phyloP scores from a whole-genome alignment of 2,113 vertebrate genomes.

The Neoarius graeffei region DNA sequence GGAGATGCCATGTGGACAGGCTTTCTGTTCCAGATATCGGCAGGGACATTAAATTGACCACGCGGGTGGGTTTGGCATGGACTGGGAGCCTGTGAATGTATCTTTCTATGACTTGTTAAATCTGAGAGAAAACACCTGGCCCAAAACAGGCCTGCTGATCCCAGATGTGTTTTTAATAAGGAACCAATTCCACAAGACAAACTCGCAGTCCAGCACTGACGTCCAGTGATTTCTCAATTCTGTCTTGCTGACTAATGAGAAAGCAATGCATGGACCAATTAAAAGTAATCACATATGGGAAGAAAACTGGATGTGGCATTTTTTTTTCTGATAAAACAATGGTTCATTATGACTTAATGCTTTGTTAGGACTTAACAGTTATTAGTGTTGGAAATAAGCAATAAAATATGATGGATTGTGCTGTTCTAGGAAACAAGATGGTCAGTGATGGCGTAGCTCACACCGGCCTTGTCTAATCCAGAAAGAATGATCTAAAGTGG shows the following conservation, averaged over 20 bases:
- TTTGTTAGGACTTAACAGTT: background rate
- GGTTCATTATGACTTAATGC: background rate
- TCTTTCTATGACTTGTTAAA: constrained; percentile 53
- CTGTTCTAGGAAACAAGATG: background rate
- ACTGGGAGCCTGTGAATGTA: background rate
- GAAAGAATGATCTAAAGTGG: too few species aligned
- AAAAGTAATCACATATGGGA: constrained; percentile 16
- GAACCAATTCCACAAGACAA: constrained; percentile 50
- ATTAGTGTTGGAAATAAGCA: background rate
- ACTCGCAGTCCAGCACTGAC: constrained; percentile 35
- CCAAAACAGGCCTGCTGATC: constrained; percentile 27
- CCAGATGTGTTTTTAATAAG: constrained; percentile 43
- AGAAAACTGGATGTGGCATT: background rate
- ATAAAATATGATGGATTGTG: background rate
- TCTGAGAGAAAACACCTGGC: constrained; percentile 56
- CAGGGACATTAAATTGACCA: constrained; percentile 20
- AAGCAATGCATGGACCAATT: constrained; percentile 49
- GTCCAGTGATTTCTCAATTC: constrained; percentile 25
- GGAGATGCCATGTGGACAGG: background rate
- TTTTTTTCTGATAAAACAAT: background rate
- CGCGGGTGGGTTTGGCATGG: constrained; percentile 10
- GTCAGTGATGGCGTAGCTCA: too few species aligned
- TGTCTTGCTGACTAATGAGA: constrained; percentile 38
- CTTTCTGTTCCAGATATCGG: background rate
- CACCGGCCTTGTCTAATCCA: too few species aligned